Percentiles rank a stretch among this genome's conserved stretches.
These are phyloP conservation scores for Oncorhynchus kisutch DNA, from an alignment of 2,113 vertebrate species.

Conservation along the genomic window DNA sequence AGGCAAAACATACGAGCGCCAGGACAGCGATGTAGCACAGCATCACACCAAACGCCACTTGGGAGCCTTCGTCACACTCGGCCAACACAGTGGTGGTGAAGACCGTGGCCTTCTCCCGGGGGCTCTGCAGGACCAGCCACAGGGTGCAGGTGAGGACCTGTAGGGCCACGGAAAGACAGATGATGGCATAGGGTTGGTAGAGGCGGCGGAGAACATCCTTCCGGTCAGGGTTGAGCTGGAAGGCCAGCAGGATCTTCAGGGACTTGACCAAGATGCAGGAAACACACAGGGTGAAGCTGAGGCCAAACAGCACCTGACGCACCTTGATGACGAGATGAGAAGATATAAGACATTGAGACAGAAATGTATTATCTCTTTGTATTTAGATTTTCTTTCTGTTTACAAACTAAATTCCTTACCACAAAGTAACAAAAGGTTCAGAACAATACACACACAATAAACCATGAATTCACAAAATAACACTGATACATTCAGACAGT, in stretches of 20 bases:
- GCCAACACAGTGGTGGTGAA: conserved; percentile 70
- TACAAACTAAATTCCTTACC: no score
- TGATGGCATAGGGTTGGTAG: conserved; percentile 72
- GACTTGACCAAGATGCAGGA: conserved; percentile 89
- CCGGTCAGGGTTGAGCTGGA: conserved; percentile 81
- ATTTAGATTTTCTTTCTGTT: no score
- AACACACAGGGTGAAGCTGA: conserved; percentile 85
- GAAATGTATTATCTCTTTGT: no score
- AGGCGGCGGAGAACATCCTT: conserved; percentile 72
- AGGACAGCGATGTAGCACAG: conserved; percentile 79
- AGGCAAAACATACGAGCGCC: conserved; percentile 82
- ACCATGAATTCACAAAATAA: no score
- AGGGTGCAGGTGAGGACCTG: conserved; percentile 75
- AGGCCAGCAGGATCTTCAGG: conserved; percentile 86
- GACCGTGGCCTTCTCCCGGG: conserved; percentile 57
- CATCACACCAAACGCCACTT: conserved; percentile 80
- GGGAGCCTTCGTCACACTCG: conserved; percentile 81
- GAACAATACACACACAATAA: no score
- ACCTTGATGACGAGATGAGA: conserved; percentile 38
- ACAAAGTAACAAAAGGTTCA: no score
- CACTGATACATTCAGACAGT: no score
- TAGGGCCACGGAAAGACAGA: conserved; percentile 72
- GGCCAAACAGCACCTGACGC: conserved; percentile 81
- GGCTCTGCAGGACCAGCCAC: conserved; percentile 79
- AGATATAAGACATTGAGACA: no score